Evolutionary conservation across 2,113 vertebrate species (phyloP).

Genomic region (Rhegmatorhina hoffmannsi): DNA sequence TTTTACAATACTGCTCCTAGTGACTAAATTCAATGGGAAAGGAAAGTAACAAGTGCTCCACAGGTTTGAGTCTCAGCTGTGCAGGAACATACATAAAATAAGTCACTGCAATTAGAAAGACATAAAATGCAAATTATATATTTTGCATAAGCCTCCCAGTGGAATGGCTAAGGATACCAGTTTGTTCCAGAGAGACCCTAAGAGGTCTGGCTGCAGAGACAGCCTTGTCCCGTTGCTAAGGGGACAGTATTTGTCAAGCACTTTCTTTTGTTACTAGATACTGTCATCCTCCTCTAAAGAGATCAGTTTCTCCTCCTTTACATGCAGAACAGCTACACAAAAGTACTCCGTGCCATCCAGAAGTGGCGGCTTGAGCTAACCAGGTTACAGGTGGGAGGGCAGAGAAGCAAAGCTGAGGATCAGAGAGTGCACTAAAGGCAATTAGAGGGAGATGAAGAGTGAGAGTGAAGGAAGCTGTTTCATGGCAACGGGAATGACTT

Average conservation of each 20-base stretch:
- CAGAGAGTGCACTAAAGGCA: background rate
- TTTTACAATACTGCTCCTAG: background rate
- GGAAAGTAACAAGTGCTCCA: background rate
- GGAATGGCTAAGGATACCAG: background rate
- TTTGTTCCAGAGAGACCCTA: background rate
- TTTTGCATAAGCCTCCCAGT: background rate
- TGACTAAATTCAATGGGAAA: background rate
- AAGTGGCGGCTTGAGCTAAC: background rate
- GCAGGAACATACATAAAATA: background rate
- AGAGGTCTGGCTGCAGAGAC: background rate
- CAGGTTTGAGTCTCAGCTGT: background rate
- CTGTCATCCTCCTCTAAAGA: background rate
- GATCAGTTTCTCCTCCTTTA: background rate
- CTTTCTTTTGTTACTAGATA: background rate
- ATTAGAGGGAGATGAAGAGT: background rate
- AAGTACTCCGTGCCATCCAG: background rate
- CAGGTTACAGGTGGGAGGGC: conserved; percentile 14
- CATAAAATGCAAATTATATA: background rate
- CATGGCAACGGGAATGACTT: background rate
- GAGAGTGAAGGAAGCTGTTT: background rate
- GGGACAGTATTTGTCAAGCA: conserved; percentile 7
- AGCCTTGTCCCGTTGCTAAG: background rate
- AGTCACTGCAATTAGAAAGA: background rate
- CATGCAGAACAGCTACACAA: background rate
- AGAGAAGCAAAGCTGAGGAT: background rate